phyloP scores from a whole-genome alignment of 2,888 invertebrate species.

The Pteria penguin region DNA sequence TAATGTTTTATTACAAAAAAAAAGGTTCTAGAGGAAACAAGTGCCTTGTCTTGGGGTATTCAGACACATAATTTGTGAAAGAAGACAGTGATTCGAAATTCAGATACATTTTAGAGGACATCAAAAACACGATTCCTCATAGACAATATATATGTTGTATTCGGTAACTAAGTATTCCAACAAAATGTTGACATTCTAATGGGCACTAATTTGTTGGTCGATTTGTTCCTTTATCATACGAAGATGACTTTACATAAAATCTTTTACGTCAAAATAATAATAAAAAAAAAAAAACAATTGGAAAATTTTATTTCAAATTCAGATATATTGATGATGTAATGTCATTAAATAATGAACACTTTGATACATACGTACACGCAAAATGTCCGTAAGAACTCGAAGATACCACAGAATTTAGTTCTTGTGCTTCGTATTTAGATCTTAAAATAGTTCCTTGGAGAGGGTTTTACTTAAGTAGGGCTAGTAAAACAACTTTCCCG shows the following conservation, averaged over 20 bases:
- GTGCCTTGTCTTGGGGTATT: no score
- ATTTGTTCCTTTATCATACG: not conserved
- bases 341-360: not conserved
- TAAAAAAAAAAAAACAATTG: not conserved
- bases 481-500: no score
- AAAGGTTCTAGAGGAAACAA: no score
- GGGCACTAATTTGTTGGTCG: not conserved
- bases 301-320: not conserved
- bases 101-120: no score
- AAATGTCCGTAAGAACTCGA: not conserved
- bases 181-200: not conserved
- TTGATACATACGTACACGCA: not conserved
- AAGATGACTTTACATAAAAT: no score
- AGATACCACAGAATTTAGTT: no score
- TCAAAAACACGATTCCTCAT: no score
- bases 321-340: not conserved
- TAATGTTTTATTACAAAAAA: no score
- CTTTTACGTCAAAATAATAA: not conserved
- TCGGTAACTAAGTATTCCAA: not conserved
- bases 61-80: not conserved
- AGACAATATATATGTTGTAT: not conserved
- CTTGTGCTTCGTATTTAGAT: no score
- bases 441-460: no score
- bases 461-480: no score
- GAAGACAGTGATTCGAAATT: no score